Evolutionary conservation across 2,888 invertebrate species (phyloP), one percentile per base, ranked within the genome.

Genomic region (Pristionchus fissidentatus): DNA sequence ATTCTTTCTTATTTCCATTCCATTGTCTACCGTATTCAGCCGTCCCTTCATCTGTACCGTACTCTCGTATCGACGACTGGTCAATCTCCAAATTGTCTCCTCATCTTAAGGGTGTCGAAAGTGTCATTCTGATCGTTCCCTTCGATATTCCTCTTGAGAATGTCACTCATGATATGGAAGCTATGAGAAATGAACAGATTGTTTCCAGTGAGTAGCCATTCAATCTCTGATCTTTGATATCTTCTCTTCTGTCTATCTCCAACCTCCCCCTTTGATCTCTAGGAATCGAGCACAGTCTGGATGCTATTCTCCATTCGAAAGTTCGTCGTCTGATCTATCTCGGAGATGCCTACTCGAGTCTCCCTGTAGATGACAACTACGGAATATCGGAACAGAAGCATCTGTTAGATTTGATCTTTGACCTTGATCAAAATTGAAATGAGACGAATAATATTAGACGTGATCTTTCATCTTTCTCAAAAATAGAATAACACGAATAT

Each of bases 341-440:
- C 15, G 90, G 91, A 13, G 90, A 91, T 78, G 90, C 91, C 10
- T 91, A 88, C 83, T 88, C 90, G 52, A 87, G 89, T 38, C 86
- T 91, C 38, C 90, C 90, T 8, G 83, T 87, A 38, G 88, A 89
- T 29, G 91, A 91, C 84, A 91, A 91, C 80, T 91, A 90, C 80
- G 91, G 91, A 46, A 83, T 89, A 4, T 87, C 89, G 13, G 91
- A 90, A 84, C 88, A 89, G 26, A 88, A 89, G 22, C 88, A 88
- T 79, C 32, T 35, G 84, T 84, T 10, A 38, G 46, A 43, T 38
- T 8, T 19, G 3, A 26, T n/a, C n/a, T n/a, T n/a, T n/a, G n/a
- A n/a, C n/a, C n/a, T n/a, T n/a, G n/a, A n/a, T n/a, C n/a, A n/a
- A n/a, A n/a, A n/a, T n/a, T n/a, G n/a, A n/a, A n/a, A n/a, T n/a